Evolutionary conservation across 2,113 vertebrate genomes (phyloP).

Genomic region (Motacilla alba): DNA sequence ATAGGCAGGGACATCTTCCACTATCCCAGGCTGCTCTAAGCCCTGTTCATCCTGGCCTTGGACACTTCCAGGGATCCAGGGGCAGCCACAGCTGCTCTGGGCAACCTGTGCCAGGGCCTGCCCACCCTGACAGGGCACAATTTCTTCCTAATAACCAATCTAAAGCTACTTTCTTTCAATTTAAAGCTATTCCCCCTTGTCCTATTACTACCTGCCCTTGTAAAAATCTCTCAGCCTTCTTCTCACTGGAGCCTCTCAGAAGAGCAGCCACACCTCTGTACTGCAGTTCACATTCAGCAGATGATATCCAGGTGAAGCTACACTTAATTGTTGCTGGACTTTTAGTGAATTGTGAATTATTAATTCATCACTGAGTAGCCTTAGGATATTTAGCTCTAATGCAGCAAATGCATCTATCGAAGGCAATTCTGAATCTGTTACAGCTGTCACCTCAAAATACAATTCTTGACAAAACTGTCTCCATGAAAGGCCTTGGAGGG

Average conservation of each 20-base stretch:
- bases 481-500: not conserved
- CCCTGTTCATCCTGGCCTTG: not conserved
- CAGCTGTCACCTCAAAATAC: not conserved
- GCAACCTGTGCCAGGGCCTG: accelerated
- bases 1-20: not conserved
- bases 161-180: not conserved
- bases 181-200: not conserved
- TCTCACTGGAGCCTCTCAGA: not conserved
- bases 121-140: accelerated
- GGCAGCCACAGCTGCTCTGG: not conserved
- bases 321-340: not conserved
- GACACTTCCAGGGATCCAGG: not conserved
- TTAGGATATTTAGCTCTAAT: not conserved
- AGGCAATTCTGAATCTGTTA: not conserved
- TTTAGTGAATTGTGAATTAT: not conserved
- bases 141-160: not conserved
- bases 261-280: not conserved
- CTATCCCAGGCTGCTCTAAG: not conserved
- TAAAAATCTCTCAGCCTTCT: not conserved
- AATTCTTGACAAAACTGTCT: not conserved
- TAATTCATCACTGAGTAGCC: not conserved
- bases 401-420: not conserved
- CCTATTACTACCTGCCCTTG: not conserved
- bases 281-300: not conserved
- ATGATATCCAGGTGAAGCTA: not conserved